Conservation (phyloP, 2,888 invertebrate genomes). For the Drosophila birchii region DNA sequence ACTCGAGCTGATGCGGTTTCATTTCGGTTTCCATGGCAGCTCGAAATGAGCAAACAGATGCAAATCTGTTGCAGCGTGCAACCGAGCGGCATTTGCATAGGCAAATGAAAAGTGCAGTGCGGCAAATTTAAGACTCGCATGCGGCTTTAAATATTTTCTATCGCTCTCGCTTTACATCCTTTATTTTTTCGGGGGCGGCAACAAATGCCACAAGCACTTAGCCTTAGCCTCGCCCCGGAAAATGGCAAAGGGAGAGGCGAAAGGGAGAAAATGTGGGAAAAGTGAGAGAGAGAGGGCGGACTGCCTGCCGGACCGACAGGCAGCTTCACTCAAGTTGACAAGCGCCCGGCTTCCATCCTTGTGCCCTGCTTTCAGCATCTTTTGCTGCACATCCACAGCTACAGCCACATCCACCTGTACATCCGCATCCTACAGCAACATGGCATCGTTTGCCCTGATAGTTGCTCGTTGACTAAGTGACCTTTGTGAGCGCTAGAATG, state of each 20-base stretch:
- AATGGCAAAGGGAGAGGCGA: neutral
- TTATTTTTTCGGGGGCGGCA: slow-evolving; percentile 43
- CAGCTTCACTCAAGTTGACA: slow-evolving; percentile 66
- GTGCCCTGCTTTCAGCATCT: slow-evolving; percentile 33
- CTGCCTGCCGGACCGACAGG: slow-evolving; percentile 40
- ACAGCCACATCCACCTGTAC: slow-evolving; percentile 11
- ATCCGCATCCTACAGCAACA: slow-evolving; percentile 28
- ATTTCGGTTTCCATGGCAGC: slow-evolving; percentile 54
- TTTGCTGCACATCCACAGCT: slow-evolving; percentile 25
- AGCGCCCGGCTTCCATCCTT: slow-evolving; percentile 48
- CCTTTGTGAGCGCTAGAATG: slow-evolving; percentile 70
- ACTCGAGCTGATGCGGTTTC: slow-evolving; percentile 53
- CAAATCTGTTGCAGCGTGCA: slow-evolving; percentile 39
- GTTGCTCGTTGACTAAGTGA: slow-evolving; percentile 72
- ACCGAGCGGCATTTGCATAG: slow-evolving; percentile 44
- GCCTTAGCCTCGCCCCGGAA: slow-evolving; percentile 44
- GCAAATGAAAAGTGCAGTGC: slow-evolving; percentile 47
- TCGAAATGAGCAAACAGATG: slow-evolving; percentile 59
- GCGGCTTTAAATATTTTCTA: slow-evolving; percentile 42
- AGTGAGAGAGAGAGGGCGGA: slow-evolving; percentile 14
- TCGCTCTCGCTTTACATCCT: neutral
- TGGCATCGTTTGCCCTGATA: slow-evolving; percentile 53
- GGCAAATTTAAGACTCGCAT: slow-evolving; percentile 44
- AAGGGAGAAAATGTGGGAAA: slow-evolving; percentile 6
- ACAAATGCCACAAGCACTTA: slow-evolving; percentile 59